A percentile compares a stretch with the other conserved stretches of the same genome.
Conservation (phyloP, 2,113 vertebrate species). For the Notarius lentiginosus region DNA sequence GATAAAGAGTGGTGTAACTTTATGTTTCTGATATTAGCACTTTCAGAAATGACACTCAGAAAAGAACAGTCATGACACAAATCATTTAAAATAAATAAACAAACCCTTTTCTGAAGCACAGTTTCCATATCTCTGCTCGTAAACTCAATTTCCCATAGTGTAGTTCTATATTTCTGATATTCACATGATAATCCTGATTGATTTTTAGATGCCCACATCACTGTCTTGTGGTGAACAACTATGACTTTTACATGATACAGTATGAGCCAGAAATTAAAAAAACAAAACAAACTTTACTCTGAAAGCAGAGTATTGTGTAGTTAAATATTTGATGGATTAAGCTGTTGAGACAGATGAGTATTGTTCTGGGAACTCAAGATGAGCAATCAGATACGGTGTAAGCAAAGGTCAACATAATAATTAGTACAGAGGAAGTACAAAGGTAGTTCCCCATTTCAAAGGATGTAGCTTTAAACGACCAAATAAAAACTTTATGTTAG, state of each 20-base stretch:
- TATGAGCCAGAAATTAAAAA: not conserved
- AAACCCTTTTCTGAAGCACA: too few relatives aligned
- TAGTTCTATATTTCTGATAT: not conserved
- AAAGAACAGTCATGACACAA: not conserved
- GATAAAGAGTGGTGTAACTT: not conserved
- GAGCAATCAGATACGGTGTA: not conserved
- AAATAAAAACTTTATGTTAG: not conserved
- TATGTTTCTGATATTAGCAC: not conserved
- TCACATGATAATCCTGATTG: not conserved
- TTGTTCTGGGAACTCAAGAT: slow-evolving; percentile 17
- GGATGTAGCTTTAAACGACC: not conserved
- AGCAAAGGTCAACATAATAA: not conserved
- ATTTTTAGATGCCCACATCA: not conserved
- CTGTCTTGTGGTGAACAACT: not conserved
- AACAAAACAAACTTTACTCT: not conserved
- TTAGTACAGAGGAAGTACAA: not conserved
- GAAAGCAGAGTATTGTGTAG: not conserved
- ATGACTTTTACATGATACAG: not conserved
- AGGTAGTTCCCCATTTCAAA: not conserved
- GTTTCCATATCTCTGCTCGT: not conserved
- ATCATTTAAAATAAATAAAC: not conserved
- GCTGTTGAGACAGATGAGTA: not conserved
- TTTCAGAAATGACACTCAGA: not conserved
- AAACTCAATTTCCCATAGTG: not conserved
- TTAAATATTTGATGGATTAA: not conserved